These are phyloP conservation scores for Callaeas wilsoni DNA, from an alignment of 2,113 vertebrate genomes.

Conservation along the genomic window DNA sequence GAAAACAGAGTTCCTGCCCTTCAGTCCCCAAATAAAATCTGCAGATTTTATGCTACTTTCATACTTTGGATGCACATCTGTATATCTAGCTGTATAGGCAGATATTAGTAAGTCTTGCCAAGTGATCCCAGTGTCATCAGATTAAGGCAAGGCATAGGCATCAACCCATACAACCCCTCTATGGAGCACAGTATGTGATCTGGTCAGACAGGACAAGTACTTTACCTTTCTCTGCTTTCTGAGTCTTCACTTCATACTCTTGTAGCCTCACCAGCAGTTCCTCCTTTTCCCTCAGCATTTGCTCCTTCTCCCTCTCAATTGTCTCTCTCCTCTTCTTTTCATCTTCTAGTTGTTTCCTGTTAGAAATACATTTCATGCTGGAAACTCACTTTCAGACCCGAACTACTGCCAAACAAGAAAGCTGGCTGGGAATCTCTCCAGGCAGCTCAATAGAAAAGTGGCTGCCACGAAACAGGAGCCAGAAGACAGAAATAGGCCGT, in stretches of 20 bases:
- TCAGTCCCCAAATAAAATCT: neutral
- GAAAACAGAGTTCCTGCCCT: neutral
- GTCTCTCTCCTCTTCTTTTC: constrained; percentile 90
- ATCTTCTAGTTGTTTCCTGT: constrained; percentile 86
- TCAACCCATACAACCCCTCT: neutral
- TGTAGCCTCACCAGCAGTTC: constrained; percentile 85
- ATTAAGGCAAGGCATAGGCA: neutral
- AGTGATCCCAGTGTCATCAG: neutral
- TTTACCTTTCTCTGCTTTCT: constrained; percentile 88
- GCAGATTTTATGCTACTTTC: neutral
- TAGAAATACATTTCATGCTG: constrained; percentile 17
- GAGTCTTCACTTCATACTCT: constrained; percentile 89
- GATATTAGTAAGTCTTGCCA: neutral
- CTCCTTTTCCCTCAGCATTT: constrained; percentile 89
- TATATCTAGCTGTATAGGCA: neutral
- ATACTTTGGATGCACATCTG: neutral
- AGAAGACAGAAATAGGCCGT: neutral
- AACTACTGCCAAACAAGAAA: neutral
- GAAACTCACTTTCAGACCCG: neutral
- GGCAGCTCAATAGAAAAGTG: neutral
- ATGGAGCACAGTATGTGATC: rapidly evolving
- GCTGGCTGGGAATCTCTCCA: neutral
- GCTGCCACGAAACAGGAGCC: neutral
- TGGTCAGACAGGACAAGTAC: neutral
- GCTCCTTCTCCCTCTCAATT: constrained; percentile 88